Conservation (phyloP, 1,140 invertebrate genomes). For the Drosophila nigrodunni region DNA sequence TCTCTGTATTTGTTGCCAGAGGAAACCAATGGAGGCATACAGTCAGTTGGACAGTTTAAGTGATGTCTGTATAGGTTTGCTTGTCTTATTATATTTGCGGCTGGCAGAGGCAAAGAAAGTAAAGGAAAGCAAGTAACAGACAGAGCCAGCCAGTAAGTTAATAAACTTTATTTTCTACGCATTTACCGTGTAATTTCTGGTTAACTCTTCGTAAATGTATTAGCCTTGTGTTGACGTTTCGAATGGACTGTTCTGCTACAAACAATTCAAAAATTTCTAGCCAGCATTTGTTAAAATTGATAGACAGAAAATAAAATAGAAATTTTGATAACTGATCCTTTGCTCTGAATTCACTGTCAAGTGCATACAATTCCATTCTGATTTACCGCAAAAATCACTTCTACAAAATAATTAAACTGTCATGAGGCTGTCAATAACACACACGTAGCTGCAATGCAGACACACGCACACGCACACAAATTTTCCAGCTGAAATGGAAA, state of each 20-base stretch:
- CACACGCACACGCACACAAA: conserved; percentile 6
- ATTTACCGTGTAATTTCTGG: not conserved
- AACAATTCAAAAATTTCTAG: no score
- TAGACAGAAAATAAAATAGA: not conserved
- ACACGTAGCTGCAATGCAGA: conserved; percentile 17
- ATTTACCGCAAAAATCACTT: conserved; percentile 51
- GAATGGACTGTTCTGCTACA: no score
- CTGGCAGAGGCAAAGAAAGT: not conserved
- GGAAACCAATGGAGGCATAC: conserved; percentile 16
- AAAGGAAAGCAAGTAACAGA: not conserved
- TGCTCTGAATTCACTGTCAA: conserved; percentile 16
- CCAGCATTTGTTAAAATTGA: not conserved
- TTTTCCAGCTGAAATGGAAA: conserved; percentile 30
- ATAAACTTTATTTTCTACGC: not conserved
- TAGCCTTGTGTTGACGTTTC: not conserved
- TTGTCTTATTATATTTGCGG: conserved; percentile 12
- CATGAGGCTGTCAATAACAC: conserved; percentile 69
- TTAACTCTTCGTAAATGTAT: not conserved
- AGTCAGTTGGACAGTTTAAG: conserved; percentile 77
- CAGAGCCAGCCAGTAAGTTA: not conserved
- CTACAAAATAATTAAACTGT: conserved; percentile 80
- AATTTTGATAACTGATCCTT: not conserved
- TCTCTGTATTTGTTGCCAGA: conserved; percentile 14
- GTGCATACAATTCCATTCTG: conserved; percentile 35
- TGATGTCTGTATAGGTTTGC: conserved; percentile 47